These are phyloP conservation scores for Stomatorhinus ivindoensis DNA, from an alignment of 2,113 vertebrate species.

Conservation along the genomic window DNA sequence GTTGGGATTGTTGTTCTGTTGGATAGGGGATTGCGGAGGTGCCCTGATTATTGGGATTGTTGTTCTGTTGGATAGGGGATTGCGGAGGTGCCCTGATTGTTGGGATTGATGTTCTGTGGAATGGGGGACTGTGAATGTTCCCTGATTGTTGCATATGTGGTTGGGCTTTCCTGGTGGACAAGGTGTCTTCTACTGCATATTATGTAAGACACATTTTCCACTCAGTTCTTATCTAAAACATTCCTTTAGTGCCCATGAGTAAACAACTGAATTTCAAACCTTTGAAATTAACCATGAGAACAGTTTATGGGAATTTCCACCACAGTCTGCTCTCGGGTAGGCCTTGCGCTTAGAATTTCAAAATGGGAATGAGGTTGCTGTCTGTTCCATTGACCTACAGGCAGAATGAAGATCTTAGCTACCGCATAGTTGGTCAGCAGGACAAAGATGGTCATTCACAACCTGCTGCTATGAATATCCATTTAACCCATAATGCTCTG, in stretches of 20 bases:
- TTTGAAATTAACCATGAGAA: not conserved
- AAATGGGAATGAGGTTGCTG: not conserved
- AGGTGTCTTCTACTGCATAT: not conserved
- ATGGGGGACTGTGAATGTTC: too few species aligned
- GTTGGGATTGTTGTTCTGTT: not conserved
- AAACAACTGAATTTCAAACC: not conserved
- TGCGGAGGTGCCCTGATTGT: too few species aligned
- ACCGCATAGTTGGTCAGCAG: not conserved
- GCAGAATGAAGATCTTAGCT: not conserved
- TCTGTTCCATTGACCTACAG: not conserved
- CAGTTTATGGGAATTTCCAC: not conserved
- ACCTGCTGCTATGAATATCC: not conserved
- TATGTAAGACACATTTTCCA: not conserved
- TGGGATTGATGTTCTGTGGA: too few species aligned
- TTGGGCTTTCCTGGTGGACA: not conserved
- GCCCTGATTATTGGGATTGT: not conserved
- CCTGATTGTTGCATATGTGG: not conserved
- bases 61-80: too few species aligned
- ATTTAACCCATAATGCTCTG: not conserved
- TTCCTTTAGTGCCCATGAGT: not conserved
- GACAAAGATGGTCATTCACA: not conserved
- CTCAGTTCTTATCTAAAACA: not conserved
- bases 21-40: not conserved
- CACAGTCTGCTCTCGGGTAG: not conserved
- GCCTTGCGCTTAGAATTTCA: not conserved